Conservation (phyloP, 2,113 vertebrate species). For the Poeciliopsis turrubarensis region DNA sequence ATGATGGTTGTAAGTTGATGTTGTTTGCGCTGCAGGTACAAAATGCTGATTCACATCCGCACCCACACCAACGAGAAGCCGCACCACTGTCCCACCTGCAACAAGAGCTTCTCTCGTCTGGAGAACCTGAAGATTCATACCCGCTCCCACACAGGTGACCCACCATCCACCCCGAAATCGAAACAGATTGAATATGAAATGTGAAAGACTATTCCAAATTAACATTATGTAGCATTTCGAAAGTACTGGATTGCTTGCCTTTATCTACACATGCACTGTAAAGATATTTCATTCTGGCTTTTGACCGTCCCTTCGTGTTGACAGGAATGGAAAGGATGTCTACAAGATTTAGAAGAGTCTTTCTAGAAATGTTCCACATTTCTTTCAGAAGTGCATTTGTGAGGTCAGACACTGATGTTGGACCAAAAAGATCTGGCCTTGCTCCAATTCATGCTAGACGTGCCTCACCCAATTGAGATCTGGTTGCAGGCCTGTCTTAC, state of each 20-base stretch:
- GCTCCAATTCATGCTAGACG: background rate
- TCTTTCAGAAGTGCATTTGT: background rate
- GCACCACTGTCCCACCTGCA: slow-evolving; percentile 93
- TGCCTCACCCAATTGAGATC: background rate
- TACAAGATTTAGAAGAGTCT: no score
- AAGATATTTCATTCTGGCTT: no score
- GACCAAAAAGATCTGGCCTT: background rate
- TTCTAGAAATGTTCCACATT: no score
- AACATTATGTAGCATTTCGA: no score
- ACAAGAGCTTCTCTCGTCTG: slow-evolving; percentile 97
- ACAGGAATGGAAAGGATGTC: no score
- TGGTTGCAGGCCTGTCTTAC: no score
- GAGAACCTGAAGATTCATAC: slow-evolving; percentile 99
- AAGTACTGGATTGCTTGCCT: no score
- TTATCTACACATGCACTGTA: no score
- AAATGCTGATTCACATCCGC: slow-evolving; percentile 98
- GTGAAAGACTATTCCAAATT: no score
- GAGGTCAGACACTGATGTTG: background rate
- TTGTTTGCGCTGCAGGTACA: slow-evolving; percentile 83
- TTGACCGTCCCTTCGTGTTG: no score
- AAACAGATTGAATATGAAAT: no score
- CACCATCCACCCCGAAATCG: background rate
- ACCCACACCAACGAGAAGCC: slow-evolving; percentile 98
- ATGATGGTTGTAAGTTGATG: background rate
- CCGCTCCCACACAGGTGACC: slow-evolving; percentile 94